phyloP scores from a whole-genome alignment of 2,888 invertebrate species.

The Mythimna ferrago region DNA sequence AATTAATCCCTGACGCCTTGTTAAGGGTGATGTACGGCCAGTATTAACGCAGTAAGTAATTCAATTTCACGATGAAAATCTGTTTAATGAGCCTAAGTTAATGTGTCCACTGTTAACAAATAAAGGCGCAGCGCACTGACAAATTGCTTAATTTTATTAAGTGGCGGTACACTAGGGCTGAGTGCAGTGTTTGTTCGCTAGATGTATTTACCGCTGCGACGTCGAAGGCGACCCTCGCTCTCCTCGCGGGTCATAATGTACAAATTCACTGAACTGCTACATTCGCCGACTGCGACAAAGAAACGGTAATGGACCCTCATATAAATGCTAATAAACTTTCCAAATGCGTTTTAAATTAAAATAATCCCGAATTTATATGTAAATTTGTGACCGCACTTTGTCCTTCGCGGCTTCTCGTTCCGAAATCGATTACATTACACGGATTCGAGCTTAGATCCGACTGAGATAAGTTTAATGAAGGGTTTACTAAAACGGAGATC shows the following conservation, averaged over 20 bases:
- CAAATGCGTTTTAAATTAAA: slow-evolving; percentile 89
- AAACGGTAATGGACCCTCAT: slow-evolving; percentile 85
- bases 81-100: slow-evolving; percentile 74
- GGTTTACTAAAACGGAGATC: slow-evolving; percentile 82
- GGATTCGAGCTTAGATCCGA: slow-evolving; percentile 84
- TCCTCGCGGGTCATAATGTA: slow-evolving; percentile 69
- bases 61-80: slow-evolving; percentile 75
- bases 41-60: slow-evolving; percentile 67
- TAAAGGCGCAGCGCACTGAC: slow-evolving; percentile 82
- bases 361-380: slow-evolving; percentile 90
- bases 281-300: slow-evolving; percentile 83
- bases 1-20: slow-evolving; percentile 57
- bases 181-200: slow-evolving; percentile 77
- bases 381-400: slow-evolving; percentile 88
- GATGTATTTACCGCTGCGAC: slow-evolving; percentile 62
- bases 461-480: slow-evolving; percentile 87
- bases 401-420: slow-evolving; percentile 87
- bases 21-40: slow-evolving; percentile 63
- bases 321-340: slow-evolving; percentile 88
- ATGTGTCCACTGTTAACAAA: slow-evolving; percentile 79
- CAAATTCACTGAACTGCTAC: slow-evolving; percentile 83
- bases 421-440: slow-evolving; percentile 88
- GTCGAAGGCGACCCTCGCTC: slow-evolving; percentile 62
- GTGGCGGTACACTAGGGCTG: slow-evolving; percentile 79
- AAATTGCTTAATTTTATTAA: slow-evolving; percentile 90